Base-by-base conservation (phyloP, 1,140 invertebrate species). In the Drosophila simulans region DNA sequence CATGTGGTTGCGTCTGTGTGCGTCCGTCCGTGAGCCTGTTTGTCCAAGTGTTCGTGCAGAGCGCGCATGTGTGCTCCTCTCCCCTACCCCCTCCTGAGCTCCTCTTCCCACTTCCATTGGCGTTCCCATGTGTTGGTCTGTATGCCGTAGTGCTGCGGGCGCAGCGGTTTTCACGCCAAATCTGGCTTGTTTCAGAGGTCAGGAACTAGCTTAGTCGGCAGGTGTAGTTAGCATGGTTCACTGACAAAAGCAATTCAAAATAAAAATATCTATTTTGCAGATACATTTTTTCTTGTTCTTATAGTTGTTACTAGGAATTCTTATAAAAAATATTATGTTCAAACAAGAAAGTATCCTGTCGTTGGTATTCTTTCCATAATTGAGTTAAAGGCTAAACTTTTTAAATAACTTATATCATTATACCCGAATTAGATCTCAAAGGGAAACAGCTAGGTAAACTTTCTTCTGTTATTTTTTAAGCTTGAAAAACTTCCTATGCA, bases 1-100 rank as follows among this genome's bases (percentile, higher is more conserved):
- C 72, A 66, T 75, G 73, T 77, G 73, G 46, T 48, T 58, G 72
- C 49, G 62, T 35, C 48, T 63, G 56, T 76, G 42, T 74, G 31
- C 35, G 55, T 58, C 48, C 43, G 55, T 40, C 53, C 40, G 43
- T 54, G 46, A 20, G 46, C 37, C 27, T 74, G 27, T 65, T 63
- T 68, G 46, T 25, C 62, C 70, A 58, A 80, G 76, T 84, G 72
- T 71, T 54, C 45, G 69, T 80, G 45, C 46, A 34, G 74, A 68
- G 65, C 35, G 74, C 74, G 74, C 74, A 70, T 77, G 73, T 77
- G 71, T 76, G 74, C 62, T 35, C 64, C 46, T 45, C 35, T 40
- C 54, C 17, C 27, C 37, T 13, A 4, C 37, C 12, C 11, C 13
- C 13, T 5, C 17, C n/a, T 8, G 5, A 2, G 10, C 53, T 27